These are phyloP conservation scores for Gonioctena quinquepunctata DNA, from an alignment of 1,140 invertebrate genomes.

Conservation along the genomic window DNA sequence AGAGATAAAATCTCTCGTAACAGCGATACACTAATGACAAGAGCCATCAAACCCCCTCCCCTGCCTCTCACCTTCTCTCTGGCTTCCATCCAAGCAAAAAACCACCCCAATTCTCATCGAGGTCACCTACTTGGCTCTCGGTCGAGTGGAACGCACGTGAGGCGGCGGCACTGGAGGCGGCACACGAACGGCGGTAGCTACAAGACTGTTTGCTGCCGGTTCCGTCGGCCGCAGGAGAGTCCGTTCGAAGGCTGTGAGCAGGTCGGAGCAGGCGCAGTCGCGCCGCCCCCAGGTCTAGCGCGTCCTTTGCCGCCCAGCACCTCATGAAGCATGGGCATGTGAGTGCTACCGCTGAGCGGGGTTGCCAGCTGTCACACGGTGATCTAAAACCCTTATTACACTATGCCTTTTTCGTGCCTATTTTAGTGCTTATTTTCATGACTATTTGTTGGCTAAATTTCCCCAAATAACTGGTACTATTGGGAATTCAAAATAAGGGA, in stretches of 20 bases:
- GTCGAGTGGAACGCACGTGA: not conserved
- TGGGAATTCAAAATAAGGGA: no score
- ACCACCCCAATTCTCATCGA: not conserved
- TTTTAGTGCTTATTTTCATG: no score
- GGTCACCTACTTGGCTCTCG: slow-evolving; percentile 11
- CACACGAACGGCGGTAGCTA: not conserved
- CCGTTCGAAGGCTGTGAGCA: not conserved
- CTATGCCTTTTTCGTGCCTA: no score
- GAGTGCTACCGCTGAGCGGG: not conserved
- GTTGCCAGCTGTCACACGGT: no score
- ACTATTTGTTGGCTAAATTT: no score
- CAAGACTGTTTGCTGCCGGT: not conserved
- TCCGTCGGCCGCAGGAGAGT: not conserved
- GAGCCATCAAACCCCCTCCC: not conserved
- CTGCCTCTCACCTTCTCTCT: slow-evolving; percentile 2
- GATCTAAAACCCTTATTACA: no score
- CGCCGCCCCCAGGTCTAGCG: slow-evolving; percentile 5
- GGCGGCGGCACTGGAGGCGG: not conserved
- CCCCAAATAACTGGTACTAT: no score
- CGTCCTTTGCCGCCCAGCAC: not conserved
- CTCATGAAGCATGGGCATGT: not conserved
- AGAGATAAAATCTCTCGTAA: not conserved
- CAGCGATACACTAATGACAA: not conserved
- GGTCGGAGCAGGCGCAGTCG: not conserved
- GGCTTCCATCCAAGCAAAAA: slow-evolving; percentile 4